These are phyloP conservation scores for Phytoseiulus persimilis DNA, from an alignment of 2,888 invertebrate genomes.

Conservation along the genomic window DNA sequence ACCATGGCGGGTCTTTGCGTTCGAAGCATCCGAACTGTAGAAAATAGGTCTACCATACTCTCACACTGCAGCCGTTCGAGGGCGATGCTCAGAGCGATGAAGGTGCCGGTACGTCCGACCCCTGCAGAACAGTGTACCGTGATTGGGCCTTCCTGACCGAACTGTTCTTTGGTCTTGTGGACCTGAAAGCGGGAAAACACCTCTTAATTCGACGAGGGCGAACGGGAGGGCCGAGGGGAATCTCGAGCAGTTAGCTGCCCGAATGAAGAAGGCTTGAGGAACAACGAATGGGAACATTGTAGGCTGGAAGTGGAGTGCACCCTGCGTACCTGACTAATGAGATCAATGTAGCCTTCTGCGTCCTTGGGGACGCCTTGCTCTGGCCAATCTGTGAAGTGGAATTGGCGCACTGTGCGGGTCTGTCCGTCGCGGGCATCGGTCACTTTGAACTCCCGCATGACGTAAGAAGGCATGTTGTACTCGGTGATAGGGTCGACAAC, in stretches of 20 bases:
- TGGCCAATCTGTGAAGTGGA: constrained; percentile 93
- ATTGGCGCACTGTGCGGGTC: constrained; percentile 86
- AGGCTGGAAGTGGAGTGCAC: not conserved
- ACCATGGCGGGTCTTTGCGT: constrained; percentile 99
- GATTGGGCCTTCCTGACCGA: constrained; percentile 98
- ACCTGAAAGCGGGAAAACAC: constrained; percentile 50
- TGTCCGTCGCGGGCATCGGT: constrained; percentile 92
- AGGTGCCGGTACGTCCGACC: constrained; percentile 95
- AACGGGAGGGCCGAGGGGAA: too few relatives aligned
- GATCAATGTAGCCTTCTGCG: constrained; percentile 97
- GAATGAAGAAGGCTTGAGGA: not conserved
- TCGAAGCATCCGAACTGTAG: constrained; percentile 92
- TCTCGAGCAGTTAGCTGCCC: too few relatives aligned
- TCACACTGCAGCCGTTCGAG: constrained; percentile 98
- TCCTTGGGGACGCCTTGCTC: constrained; percentile 90
- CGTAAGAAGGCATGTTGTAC: constrained; percentile 99
- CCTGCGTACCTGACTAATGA: constrained; percentile 73
- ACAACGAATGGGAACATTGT: not conserved
- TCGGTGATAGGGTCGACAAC: constrained; percentile 98
- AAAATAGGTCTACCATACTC: constrained; percentile 97
- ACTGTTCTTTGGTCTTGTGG: constrained; percentile 98
- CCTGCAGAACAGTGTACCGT: constrained; percentile 98
- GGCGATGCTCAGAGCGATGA: constrained; percentile 93
- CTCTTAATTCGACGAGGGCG: too few relatives aligned
- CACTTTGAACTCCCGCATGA: constrained; percentile 94